phyloP scores from a whole-genome alignment of 2,113 vertebrate species.

The Pseudolaguvia tuberculata region DNA sequence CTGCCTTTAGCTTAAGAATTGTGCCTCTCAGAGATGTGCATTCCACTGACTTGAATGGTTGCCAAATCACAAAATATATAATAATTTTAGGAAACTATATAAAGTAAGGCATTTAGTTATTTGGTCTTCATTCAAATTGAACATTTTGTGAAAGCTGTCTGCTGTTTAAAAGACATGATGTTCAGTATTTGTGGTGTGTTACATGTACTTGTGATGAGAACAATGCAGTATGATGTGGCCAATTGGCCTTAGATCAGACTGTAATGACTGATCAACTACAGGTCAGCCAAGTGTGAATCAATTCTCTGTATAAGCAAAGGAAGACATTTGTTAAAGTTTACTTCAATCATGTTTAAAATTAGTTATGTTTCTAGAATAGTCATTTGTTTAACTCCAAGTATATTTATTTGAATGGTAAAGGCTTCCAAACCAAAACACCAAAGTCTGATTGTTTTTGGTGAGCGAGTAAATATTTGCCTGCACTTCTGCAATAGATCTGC shows the following conservation, averaged over 20 bases:
- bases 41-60: slow-evolving; percentile 56
- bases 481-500: slow-evolving; percentile 29
- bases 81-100: not conserved
- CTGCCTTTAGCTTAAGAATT: slow-evolving; percentile 36
- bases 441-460: slow-evolving; percentile 14
- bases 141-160: not conserved
- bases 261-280: slow-evolving; percentile 3
- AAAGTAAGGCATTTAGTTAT: not conserved
- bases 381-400: not conserved
- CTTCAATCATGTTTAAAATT: not conserved
- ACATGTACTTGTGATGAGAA: not conserved
- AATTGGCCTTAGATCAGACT: slow-evolving; percentile 14
- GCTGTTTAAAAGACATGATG: not conserved
- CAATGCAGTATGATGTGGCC: not conserved
- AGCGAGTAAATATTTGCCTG: slow-evolving; percentile 38
- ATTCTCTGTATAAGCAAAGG: not conserved
- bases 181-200: slow-evolving; percentile 1
- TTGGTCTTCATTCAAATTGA: not conserved
- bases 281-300: slow-evolving; percentile 4
- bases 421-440: slow-evolving; percentile 3
- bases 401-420: slow-evolving; percentile 2
- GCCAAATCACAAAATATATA: slow-evolving; percentile 20
- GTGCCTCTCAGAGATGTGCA: slow-evolving; percentile 46
- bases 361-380: not conserved
- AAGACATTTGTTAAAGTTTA: not conserved